A percentile compares a stretch with the other conserved stretches of the same genome.
These are phyloP conservation scores for Lepus europaeus DNA, from an alignment of 2,113 vertebrate genomes.

Conservation along the genomic window DNA sequence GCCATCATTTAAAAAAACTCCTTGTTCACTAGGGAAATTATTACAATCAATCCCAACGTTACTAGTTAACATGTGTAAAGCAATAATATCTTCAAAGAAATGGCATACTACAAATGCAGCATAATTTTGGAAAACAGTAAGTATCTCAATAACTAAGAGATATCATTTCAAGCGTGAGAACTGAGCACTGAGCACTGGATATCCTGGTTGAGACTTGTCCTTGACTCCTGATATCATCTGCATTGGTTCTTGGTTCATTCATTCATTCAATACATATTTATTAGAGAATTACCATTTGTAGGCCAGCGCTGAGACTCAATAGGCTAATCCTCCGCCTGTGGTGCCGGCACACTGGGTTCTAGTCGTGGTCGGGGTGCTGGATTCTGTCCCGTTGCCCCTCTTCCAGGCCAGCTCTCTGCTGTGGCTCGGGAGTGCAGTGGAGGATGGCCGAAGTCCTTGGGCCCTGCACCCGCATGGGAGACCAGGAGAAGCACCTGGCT, in stretches of 20 bases:
- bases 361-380: too few species aligned
- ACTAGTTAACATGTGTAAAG: slow-evolving; percentile 44
- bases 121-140: slow-evolving; percentile 13
- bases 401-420: too few species aligned
- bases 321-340: too few species aligned
- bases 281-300: neutral
- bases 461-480: too few species aligned
- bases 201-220: neutral
- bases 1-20: slow-evolving; percentile 40
- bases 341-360: too few species aligned
- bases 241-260: slow-evolving; percentile 15
- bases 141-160: neutral
- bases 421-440: too few species aligned
- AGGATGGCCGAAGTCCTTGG: too few species aligned
- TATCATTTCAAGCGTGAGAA: neutral
- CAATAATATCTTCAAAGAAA: slow-evolving; percentile 40
- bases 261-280: neutral
- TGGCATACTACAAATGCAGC: neutral
- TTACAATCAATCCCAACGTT: neutral
- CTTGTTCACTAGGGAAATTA: slow-evolving; percentile 28
- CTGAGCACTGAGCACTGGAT: slow-evolving; percentile 51
- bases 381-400: too few species aligned
- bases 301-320: too few species aligned
- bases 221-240: neutral
- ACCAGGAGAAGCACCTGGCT: too few species aligned